A percentile compares a stretch with the other conserved stretches of the same genome.
These are phyloP conservation scores for Tetramorium parvispinum DNA, from an alignment of 1,140 invertebrate species.

Conservation along the genomic window DNA sequence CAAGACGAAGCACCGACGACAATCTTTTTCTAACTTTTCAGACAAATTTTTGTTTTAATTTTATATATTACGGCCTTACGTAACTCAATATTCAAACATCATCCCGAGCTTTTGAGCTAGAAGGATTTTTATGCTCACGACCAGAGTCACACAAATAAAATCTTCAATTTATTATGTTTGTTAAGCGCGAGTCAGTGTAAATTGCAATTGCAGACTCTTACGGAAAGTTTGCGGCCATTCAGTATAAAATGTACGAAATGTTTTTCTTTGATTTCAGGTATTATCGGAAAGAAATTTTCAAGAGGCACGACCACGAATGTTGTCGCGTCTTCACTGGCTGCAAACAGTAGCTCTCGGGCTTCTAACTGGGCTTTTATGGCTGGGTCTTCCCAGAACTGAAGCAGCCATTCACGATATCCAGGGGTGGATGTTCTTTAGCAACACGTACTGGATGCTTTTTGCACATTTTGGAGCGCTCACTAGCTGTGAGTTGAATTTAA, in stretches of 20 bases:
- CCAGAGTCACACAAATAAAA: background rate
- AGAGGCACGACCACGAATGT: conserved; percentile 91
- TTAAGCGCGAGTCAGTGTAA: background rate
- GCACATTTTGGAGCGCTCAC: conserved; percentile 93
- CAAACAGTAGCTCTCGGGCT: conserved; percentile 92
- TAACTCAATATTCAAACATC: background rate
- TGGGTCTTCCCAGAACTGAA: conserved; percentile 91
- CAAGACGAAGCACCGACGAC: background rate
- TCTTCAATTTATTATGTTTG: background rate
- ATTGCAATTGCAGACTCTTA: background rate
- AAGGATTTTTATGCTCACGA: background rate
- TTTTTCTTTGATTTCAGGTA: conserved; percentile 81
- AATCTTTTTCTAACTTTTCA: background rate
- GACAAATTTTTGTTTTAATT: background rate
- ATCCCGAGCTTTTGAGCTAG: background rate
- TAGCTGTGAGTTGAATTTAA: conserved; percentile 87
- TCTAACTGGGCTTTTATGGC: conserved; percentile 93
- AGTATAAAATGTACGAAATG: background rate
- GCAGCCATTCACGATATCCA: conserved; percentile 92
- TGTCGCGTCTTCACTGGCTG: conserved; percentile 93
- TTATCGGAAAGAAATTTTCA: conserved; percentile 93
- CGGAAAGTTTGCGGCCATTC: no score
- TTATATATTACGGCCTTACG: background rate
- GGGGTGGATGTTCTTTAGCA: conserved; percentile 95
- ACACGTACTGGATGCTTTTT: conserved; percentile 95